Conservation (phyloP, 1,140 invertebrate species). For the Elymnias hypermnestra region DNA sequence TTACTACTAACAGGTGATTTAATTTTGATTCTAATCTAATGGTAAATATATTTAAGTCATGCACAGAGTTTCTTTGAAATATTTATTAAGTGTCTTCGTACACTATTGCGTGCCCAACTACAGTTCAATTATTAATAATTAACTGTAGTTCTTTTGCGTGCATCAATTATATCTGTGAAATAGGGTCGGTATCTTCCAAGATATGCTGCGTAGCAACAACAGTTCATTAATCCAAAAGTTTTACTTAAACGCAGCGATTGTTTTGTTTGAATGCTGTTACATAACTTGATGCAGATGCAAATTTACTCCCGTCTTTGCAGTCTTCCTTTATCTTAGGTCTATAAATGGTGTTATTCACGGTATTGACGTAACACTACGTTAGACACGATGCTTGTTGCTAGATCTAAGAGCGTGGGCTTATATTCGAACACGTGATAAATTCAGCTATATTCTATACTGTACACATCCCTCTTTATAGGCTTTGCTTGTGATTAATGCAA, state of each 20-base stretch:
- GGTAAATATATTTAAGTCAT: too few relatives aligned
- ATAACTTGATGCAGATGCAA: constrained; percentile 4
- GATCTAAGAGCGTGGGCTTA: constrained; percentile 41
- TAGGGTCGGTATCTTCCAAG: constrained; percentile 44
- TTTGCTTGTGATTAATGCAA: too few relatives aligned
- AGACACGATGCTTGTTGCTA: constrained; percentile 38
- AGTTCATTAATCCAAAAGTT: constrained; percentile 5
- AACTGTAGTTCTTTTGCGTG: constrained; percentile 66
- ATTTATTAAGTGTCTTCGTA: constrained; percentile 9
- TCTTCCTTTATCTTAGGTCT: constrained; percentile 22
- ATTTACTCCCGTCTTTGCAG: background rate
- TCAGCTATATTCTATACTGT: constrained; percentile 24
- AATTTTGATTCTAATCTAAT: too few relatives aligned
- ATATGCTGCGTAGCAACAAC: background rate
- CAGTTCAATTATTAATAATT: constrained; percentile 70
- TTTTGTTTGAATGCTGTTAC: background rate
- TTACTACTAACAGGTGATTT: too few relatives aligned
- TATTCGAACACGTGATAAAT: constrained; percentile 37
- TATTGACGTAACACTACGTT: constrained; percentile 43
- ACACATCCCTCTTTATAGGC: too few relatives aligned
- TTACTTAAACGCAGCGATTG: too few relatives aligned
- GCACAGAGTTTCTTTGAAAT: too few relatives aligned
- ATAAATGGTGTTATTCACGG: constrained; percentile 37
- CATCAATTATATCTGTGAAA: constrained; percentile 49
- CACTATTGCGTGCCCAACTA: constrained; percentile 47